Evolutionary conservation across 2,888 invertebrate genomes (phyloP).

Genomic region (Synergus laeviventris): DNA sequence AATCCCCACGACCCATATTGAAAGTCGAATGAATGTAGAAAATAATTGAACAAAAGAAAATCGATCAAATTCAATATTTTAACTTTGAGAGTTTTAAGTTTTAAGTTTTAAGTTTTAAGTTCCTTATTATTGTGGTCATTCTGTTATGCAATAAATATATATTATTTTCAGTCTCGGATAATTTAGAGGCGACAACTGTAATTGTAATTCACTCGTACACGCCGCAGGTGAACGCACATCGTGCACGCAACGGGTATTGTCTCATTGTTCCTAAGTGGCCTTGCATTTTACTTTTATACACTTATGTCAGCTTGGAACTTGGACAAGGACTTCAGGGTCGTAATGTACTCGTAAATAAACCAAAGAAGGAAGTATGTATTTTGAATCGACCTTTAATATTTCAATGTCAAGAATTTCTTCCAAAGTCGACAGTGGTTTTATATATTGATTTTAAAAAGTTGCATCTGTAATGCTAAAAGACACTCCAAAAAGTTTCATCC

Average conservation of each 20-base stretch:
- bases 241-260: constrained; percentile 3
- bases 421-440: not conserved
- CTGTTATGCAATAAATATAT: not conserved
- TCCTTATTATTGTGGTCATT: not conserved
- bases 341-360: not conserved
- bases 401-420: not conserved
- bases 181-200: not conserved
- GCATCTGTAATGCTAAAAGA: no score
- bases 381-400: not conserved
- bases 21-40: not conserved
- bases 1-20: not conserved
- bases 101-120: not conserved
- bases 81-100: not conserved
- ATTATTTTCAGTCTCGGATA: constrained; percentile 2
- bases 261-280: constrained; percentile 11
- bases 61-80: not conserved
- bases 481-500: no score
- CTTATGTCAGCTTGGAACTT: constrained; percentile 1
- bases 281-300: constrained; percentile 13
- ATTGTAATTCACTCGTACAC: constrained; percentile 5
- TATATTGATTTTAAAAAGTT: no score
- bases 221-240: not conserved
- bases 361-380: not conserved
- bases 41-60: not conserved
- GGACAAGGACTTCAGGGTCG: not conserved